phyloP scores from a whole-genome alignment of 1,140 invertebrate species.

The Notospermus geniculatus region DNA sequence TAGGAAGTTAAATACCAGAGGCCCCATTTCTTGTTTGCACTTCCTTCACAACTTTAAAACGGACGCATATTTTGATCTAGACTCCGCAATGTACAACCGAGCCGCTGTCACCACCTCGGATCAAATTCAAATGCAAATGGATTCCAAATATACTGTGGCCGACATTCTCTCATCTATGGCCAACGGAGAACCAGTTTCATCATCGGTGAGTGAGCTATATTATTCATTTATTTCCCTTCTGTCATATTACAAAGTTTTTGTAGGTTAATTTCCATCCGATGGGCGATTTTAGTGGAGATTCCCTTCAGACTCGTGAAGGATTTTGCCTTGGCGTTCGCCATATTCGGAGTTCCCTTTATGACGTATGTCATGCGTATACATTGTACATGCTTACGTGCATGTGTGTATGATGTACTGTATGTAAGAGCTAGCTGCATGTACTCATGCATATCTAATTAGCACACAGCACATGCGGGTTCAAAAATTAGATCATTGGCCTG shows the following conservation, averaged over 20 bases:
- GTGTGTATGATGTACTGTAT: no score
- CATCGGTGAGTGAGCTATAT: slow-evolving; percentile 23
- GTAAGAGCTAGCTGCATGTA: no score
- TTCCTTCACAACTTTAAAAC: background rate
- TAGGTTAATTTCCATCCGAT: no score
- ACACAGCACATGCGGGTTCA: no score
- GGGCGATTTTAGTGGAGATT: no score
- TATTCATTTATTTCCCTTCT: background rate
- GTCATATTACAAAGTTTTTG: no score
- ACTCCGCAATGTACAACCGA: slow-evolving; percentile 1
- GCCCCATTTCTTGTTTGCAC: background rate
- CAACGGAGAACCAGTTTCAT: slow-evolving; percentile 28
- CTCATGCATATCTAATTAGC: no score
- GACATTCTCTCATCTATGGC: slow-evolving; percentile 46
- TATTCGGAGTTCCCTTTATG: background rate
- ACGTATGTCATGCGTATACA: no score
- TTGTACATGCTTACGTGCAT: no score
- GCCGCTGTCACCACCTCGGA: background rate
- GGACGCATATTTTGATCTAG: background rate
- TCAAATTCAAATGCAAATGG: slow-evolving; percentile 13
- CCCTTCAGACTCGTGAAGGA: no score
- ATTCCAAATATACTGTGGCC: slow-evolving; percentile 44
- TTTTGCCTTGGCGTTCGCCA: background rate
- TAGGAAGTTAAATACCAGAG: background rate
- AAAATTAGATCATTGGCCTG: no score